Percentiles rank a stretch among this genome's conserved stretches.
Conservation (phyloP, 2,888 invertebrate genomes). For the Amblyjoppa fuscipennis region DNA sequence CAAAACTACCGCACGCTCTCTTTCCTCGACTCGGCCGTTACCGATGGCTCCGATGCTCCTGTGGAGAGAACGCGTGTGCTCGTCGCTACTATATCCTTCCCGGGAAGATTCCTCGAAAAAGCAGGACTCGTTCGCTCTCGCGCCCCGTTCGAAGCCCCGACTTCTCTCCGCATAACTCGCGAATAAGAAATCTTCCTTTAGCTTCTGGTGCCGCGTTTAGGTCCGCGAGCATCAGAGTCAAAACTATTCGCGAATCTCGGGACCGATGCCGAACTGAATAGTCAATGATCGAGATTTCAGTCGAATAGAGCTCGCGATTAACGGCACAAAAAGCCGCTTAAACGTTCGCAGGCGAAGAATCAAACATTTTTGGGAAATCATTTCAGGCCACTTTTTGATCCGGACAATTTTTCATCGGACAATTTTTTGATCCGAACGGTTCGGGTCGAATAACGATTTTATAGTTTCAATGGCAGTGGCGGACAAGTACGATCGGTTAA, state of each 20-base stretch:
- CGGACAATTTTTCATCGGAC: too few relatives aligned
- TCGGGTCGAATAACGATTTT: neutral
- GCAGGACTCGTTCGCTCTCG: slow-evolving; percentile 53
- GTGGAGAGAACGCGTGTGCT: slow-evolving; percentile 30
- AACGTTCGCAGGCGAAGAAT: slow-evolving; percentile 1
- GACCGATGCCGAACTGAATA: slow-evolving; percentile 60
- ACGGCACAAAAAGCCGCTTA: neutral
- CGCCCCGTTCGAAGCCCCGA: slow-evolving; percentile 19
- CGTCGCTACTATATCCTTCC: slow-evolving; percentile 32
- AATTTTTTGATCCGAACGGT: too few relatives aligned
- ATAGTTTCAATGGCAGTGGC: neutral
- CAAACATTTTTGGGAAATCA: neutral
- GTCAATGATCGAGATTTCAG: slow-evolving; percentile 56
- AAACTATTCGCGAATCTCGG: slow-evolving; percentile 47
- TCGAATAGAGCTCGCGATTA: slow-evolving; percentile 35
- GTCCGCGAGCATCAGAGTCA: slow-evolving; percentile 28
- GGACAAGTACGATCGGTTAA: neutral
- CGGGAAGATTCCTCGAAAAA: slow-evolving; percentile 63
- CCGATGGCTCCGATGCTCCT: slow-evolving; percentile 10
- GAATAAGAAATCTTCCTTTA: slow-evolving; percentile 58
- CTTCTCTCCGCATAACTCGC: slow-evolving; percentile 62
- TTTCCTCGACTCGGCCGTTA: slow-evolving; percentile 5
- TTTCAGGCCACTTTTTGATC: too few relatives aligned
- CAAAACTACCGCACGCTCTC: slow-evolving; percentile 56
- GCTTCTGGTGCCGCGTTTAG: slow-evolving; percentile 38